A percentile compares a stretch with the other conserved stretches of the same genome.
These are phyloP conservation scores for Laspeyria flexula DNA, from an alignment of 2,888 invertebrate species.

Conservation along the genomic window DNA sequence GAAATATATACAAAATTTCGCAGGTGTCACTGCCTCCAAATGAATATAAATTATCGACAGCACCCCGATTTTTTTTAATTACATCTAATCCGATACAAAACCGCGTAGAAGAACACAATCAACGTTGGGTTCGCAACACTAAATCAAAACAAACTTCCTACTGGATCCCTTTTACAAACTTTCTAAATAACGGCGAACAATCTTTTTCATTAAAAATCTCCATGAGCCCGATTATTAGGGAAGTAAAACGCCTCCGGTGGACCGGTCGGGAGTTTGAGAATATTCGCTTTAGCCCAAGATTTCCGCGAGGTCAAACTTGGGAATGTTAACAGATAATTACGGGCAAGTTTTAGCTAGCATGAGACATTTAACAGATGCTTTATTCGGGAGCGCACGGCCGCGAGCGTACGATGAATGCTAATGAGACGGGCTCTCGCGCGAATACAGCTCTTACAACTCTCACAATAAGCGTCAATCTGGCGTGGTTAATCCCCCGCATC, in stretches of 20 bases:
- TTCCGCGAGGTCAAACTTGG: slow-evolving; percentile 84
- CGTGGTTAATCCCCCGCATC: slow-evolving; percentile 41
- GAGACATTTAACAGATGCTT: slow-evolving; percentile 86
- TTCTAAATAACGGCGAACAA: slow-evolving; percentile 84
- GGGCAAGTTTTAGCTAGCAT: slow-evolving; percentile 83
- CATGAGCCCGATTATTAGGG: slow-evolving; percentile 83
- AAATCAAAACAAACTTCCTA: slow-evolving; percentile 83
- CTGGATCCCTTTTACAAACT: slow-evolving; percentile 82
- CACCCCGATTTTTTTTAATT: slow-evolving; percentile 64
- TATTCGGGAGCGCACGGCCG: slow-evolving; percentile 81
- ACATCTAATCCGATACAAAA: slow-evolving; percentile 75
- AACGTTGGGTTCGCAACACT: slow-evolving; percentile 72
- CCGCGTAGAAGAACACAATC: slow-evolving; percentile 77
- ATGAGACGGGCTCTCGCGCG: slow-evolving; percentile 65
- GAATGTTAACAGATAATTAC: slow-evolving; percentile 86
- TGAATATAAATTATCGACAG: slow-evolving; percentile 44
- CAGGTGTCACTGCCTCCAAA: slow-evolving; percentile 37
- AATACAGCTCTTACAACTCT: slow-evolving; percentile 61
- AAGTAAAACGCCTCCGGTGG: slow-evolving; percentile 82
- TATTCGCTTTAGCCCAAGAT: slow-evolving; percentile 73
- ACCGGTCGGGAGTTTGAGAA: slow-evolving; percentile 66
- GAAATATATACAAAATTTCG: slow-evolving; percentile 18
- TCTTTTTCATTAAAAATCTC: slow-evolving; percentile 86
- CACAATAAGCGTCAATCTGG: slow-evolving; percentile 59
- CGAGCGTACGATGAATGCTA: slow-evolving; percentile 84